Conservation (phyloP, 2,113 vertebrate genomes). For the Sinocyclocheilus anshuiensis region DNA sequence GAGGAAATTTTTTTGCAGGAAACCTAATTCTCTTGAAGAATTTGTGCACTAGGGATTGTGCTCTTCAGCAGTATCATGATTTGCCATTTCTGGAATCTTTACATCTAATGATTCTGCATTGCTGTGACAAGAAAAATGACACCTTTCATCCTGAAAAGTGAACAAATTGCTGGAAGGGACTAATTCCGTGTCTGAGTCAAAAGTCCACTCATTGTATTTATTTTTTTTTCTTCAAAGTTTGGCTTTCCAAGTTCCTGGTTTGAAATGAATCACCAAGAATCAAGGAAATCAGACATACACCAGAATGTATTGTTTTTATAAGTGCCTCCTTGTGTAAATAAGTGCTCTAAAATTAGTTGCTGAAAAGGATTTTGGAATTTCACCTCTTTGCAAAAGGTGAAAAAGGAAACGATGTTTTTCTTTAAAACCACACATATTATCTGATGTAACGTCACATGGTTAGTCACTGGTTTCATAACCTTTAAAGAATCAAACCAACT, state of each 20-base stretch:
- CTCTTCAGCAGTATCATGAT: not conserved
- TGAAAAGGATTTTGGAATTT: not conserved
- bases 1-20: slow-evolving; percentile 48
- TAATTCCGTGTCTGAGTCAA: not conserved
- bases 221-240: slow-evolving; percentile 3
- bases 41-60: not conserved
- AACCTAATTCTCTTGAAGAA: slow-evolving; percentile 17
- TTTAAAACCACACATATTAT: not conserved
- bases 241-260: slow-evolving; percentile 16
- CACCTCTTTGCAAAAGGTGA: not conserved
- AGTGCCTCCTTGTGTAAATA: not conserved
- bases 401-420: not conserved
- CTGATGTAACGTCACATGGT: not conserved
- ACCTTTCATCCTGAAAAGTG: not conserved
- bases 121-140: not conserved
- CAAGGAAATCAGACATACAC: not conserved
- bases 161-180: not conserved
- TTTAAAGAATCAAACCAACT: not conserved
- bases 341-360: not conserved
- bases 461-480: not conserved
- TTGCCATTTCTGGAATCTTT: not conserved
- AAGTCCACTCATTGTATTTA: not conserved
- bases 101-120: too few relatives aligned
- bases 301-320: not conserved
- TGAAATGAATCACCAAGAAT: not conserved